These are phyloP conservation scores for Rhodinocichla rosea DNA, from an alignment of 2,113 vertebrate species.

Conservation along the genomic window DNA sequence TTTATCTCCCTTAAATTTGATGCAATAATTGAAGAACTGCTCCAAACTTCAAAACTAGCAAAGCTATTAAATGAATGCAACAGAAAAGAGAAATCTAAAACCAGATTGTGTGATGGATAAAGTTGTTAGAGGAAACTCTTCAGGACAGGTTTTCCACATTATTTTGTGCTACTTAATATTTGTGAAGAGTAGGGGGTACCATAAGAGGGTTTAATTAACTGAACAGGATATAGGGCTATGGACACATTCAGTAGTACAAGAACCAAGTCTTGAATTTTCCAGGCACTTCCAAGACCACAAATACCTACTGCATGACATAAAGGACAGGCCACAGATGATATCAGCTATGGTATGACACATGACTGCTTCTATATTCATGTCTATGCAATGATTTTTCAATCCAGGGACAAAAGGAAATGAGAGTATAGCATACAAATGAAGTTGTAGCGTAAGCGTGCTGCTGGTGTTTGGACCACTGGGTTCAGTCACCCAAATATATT, in stretches of 20 bases:
- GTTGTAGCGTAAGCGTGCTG: rapidly evolving
- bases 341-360: neutral
- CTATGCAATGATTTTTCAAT: neutral
- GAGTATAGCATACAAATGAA: neutral
- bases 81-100: neutral
- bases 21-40: neutral
- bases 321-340: neutral
- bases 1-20: neutral
- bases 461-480: neutral
- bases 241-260: neutral
- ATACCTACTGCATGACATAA: neutral
- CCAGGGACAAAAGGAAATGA: neutral
- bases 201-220: neutral
- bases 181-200: neutral
- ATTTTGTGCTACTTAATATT: neutral
- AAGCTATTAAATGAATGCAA: neutral
- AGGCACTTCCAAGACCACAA: neutral
- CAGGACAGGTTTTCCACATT: neutral
- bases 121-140: neutral
- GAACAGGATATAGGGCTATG: neutral
- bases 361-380: neutral
- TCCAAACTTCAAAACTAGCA: neutral
- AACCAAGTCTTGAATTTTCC: neutral
- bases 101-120: neutral
- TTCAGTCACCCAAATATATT: neutral